Evolutionary conservation across 1,140 invertebrate species (phyloP), one percentile per base, ranked within the genome.

Genomic region (Cyrtorhinus lividipennis): DNA sequence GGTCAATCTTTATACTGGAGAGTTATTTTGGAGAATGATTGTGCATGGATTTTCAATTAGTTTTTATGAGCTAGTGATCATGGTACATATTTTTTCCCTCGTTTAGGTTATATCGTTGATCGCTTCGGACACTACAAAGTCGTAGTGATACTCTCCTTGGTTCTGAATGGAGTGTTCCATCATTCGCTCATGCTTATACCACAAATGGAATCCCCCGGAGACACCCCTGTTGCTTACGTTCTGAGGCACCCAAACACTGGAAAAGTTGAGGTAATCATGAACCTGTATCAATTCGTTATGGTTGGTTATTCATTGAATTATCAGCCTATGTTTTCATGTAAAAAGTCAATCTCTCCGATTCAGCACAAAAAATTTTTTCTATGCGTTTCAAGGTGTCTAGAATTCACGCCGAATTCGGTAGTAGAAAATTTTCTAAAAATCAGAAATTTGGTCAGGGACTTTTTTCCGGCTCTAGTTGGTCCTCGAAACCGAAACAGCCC

Each of bases 101-200:
- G 5, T 38, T 15, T 38, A 85, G 85, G 86, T 68, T 86, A 86
- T 73, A 72, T 88, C 64, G 86, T 88, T 65, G 86, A 90, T 72
- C 86, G 85, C 73, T 84, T 88, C 70, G 86, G 86, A 53, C 83
- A 86, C 72, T 89, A 88, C 69, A 88, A 88, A 71, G 80, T 81
- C 2, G 85, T 89, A 15, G 80, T 88, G 45, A 82, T 88, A 67
- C 79, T 85, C 62, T 82, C 84, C 64, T 77, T 88, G 57, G 76
- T 86, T 46, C 72, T 85, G 60, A 86, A 85, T 71, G 84, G 83
- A 24, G 76, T 81, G 22, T 83, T 86, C 68, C 84, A 87, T 72
- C 84, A 86, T 70, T 80, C 83, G 18, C 69, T 88, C 67, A 77
- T 87, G 60, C 73, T 85, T 64, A 84, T 87, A 67, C 84, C 84